Conservation (phyloP, 2,113 vertebrate genomes). For the Hyaena hyaena region DNA sequence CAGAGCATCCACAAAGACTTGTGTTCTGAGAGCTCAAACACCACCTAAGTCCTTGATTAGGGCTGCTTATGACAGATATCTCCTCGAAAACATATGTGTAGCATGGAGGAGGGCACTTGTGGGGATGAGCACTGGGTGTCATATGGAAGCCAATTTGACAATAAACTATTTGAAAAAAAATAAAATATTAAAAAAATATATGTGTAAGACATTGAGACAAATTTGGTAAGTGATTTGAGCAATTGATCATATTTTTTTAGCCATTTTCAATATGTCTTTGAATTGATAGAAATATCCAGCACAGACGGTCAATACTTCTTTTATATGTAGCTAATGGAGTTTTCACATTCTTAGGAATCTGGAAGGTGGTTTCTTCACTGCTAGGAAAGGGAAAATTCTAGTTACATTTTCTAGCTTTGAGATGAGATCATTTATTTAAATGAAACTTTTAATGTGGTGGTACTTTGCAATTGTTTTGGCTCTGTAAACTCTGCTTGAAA, state of each 20-base stretch:
- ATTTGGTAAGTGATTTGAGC: neutral
- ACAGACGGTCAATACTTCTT: neutral
- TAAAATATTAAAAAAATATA: neutral
- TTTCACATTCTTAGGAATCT: constrained; percentile 26
- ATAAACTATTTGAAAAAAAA: too few species aligned
- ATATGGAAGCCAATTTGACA: too few species aligned
- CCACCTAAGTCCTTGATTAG: neutral
- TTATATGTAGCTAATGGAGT: neutral
- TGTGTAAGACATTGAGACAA: neutral
- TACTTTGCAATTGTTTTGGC: constrained; percentile 48
- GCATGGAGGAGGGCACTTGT: too few species aligned
- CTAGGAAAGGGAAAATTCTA: constrained; percentile 35
- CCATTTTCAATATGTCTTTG: neutral
- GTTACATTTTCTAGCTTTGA: constrained; percentile 49
- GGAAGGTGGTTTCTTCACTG: constrained; percentile 6
- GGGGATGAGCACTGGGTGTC: too few species aligned
- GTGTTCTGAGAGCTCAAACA: neutral
- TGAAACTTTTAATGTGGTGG: constrained; percentile 48
- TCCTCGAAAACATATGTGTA: neutral
- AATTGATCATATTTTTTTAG: neutral
- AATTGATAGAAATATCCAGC: neutral
- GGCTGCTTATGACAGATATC: neutral
- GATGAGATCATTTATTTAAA: constrained; percentile 70
- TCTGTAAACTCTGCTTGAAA: constrained; percentile 63
- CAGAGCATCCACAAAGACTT: neutral